A percentile compares a stretch with the other conserved stretches of the same genome.
Conservation (phyloP, 1,140 invertebrate species). For the Pygmarrhopalites habei region DNA sequence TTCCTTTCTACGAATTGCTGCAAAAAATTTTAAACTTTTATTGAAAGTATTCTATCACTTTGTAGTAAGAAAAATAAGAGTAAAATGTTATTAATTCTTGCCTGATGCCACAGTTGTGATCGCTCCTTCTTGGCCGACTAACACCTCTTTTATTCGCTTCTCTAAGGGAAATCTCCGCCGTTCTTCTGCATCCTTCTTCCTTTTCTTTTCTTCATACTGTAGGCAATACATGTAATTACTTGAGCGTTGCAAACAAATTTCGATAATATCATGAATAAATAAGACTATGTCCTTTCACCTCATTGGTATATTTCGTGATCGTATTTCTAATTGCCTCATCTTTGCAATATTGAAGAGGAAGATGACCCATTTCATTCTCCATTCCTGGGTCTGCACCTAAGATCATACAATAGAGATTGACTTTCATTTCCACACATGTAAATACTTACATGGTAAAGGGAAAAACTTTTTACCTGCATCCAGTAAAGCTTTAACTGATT, state of each 20-base stretch:
- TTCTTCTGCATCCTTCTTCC: conserved; percentile 65
- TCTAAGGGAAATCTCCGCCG: conserved; percentile 80
- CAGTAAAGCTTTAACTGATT: conserved; percentile 55
- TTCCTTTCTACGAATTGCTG: conserved; percentile 80
- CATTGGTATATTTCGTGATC: conserved; percentile 41
- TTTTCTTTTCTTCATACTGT: conserved; percentile 50
- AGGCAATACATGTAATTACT: conserved; percentile 21
- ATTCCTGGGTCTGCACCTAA: conserved; percentile 63
- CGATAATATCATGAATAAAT: too few relatives aligned
- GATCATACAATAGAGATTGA: too few relatives aligned
- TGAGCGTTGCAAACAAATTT: not conserved
- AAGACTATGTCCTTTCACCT: conserved; percentile 4
- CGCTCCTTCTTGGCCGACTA: conserved; percentile 83
- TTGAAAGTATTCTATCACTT: too few relatives aligned
- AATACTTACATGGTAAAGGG: too few relatives aligned
- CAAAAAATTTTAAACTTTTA: too few relatives aligned
- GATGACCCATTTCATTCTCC: conserved; percentile 70
- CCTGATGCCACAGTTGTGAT: conserved; percentile 76
- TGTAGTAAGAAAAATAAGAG: too few relatives aligned
- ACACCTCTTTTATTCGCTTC: conserved; percentile 69
- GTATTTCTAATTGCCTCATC: conserved; percentile 53
- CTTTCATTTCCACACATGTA: too few relatives aligned
- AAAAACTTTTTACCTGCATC: too few relatives aligned
- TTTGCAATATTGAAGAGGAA: conserved; percentile 66
- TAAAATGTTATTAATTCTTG: too few relatives aligned